phyloP scores from a whole-genome alignment of 1,140 invertebrate genomes.

The Helicoverpa armigera region DNA sequence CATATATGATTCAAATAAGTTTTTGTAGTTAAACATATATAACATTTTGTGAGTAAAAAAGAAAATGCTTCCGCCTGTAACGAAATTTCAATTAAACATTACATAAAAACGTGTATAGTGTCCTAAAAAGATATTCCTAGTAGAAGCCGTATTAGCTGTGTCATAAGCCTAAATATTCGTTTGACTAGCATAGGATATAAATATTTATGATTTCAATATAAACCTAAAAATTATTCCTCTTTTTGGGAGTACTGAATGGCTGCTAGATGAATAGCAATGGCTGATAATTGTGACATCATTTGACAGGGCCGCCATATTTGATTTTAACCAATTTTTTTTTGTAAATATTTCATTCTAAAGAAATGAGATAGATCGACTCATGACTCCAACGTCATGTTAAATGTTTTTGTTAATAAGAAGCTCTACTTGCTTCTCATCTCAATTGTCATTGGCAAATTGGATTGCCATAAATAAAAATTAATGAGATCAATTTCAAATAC shows the following conservation, averaged over 20 bases:
- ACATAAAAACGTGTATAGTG: slow-evolving; percentile 13
- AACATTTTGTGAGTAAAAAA: too few species aligned
- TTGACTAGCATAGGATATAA: slow-evolving; percentile 23
- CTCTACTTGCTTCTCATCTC: too few species aligned
- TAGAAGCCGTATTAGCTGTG: slow-evolving; percentile 37
- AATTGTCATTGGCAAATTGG: too few species aligned
- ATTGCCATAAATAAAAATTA: too few species aligned
- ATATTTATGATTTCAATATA: slow-evolving; percentile 32
- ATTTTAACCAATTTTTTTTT: background rate
- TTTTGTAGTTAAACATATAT: too few species aligned
- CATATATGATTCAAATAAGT: too few species aligned
- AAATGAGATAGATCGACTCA: too few species aligned
- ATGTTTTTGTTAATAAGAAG: too few species aligned
- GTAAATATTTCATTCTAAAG: too few species aligned
- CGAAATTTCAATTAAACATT: slow-evolving; percentile 11
- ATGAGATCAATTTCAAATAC: too few species aligned
- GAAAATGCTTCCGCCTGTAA: too few species aligned
- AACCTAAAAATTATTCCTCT: slow-evolving; percentile 33
- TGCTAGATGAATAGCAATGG: background rate
- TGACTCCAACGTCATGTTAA: too few species aligned
- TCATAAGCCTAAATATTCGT: slow-evolving; percentile 39
- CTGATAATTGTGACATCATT: slow-evolving; percentile 16
- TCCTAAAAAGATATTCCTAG: slow-evolving; percentile 40
- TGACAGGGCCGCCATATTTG: slow-evolving; percentile 22
- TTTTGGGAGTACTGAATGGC: slow-evolving; percentile 45